Evolutionary conservation across 2,888 invertebrate genomes (phyloP), one percentile per base, ranked within the genome.

Genomic region (Lepidochrysops patricia): DNA sequence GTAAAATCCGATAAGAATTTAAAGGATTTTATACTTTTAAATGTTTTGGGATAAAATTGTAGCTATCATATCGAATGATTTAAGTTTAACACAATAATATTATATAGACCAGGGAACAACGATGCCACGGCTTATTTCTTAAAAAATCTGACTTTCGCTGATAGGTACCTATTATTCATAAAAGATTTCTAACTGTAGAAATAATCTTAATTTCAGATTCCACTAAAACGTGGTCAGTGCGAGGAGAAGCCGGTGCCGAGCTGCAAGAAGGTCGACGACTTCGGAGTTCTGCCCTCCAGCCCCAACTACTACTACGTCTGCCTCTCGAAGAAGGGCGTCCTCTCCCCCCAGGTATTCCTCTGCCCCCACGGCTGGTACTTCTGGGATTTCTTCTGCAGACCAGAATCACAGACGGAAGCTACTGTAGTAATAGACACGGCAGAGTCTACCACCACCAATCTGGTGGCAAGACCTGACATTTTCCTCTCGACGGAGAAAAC

Each of bases 341-440:
- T 85, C 0, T 75, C 79, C 25, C 85, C 89, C 2, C 88, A 88
- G 68, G 66, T 89, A 19, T 87, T 89, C 69, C 77, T 88, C 49
- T 89, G 89, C 50, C 89, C 89, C 0, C 80, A 87, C 59, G 89
- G 89, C 5, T 87, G 84, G 84, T 75, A 71, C 64, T 88, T 84
- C 69, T 77, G 75, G 71, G 77, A 76, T 1, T 80, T 79, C 1
- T 87, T 75, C 69, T 89, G 89, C 57, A 75, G 75, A 13, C 79
- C 83, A 5, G 78, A 79, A 62, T 70, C 72, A 0, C 70, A 73
- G 4, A 62, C 57, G 50, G 64, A 48, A 62, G 63, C 32, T 13
- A 58, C 60, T 48, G 50, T 50, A 12, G 26, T 23, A 2, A 67
- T 1, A 26, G 26, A 32, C 4, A 48, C 58, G 3, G 60, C 59